A percentile compares a stretch with the other conserved stretches of the same genome.
Conservation (phyloP, 2,888 invertebrate genomes). For the Drosophila niveifrons region DNA sequence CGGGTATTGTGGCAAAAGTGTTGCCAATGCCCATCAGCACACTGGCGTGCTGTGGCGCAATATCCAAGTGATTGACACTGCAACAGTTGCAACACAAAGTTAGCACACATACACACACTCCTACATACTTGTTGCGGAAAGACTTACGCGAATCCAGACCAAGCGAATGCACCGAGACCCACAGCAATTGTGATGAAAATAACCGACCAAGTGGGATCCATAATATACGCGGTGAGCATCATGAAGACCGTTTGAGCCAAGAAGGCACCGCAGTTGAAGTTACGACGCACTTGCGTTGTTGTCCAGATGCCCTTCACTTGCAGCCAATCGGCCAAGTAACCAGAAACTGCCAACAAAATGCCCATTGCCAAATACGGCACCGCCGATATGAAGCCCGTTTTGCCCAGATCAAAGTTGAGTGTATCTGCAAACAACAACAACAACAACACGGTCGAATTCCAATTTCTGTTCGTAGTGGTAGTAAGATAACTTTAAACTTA, state of each 20-base stretch:
- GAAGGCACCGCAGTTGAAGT: slow-evolving; percentile 92
- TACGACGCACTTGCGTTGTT: slow-evolving; percentile 91
- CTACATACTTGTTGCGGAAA: not conserved
- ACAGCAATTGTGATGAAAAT: slow-evolving; percentile 94
- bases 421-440: slow-evolving; percentile 87
- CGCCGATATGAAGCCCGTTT: slow-evolving; percentile 94
- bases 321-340: slow-evolving; percentile 93
- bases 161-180: slow-evolving; percentile 96
- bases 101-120: not conserved
- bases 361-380: slow-evolving; percentile 96
- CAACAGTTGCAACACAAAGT: slow-evolving; percentile 46
- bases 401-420: slow-evolving; percentile 89
- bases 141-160: slow-evolving; percentile 94
- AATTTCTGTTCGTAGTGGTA: not conserved
- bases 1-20: slow-evolving; percentile 95
- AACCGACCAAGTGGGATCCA: slow-evolving; percentile 89
- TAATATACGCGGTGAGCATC: slow-evolving; percentile 91
- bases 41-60: slow-evolving; percentile 96
- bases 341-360: slow-evolving; percentile 91
- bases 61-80: slow-evolving; percentile 94
- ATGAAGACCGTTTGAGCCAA: slow-evolving; percentile 93
- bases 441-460: not conserved
- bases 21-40: slow-evolving; percentile 96
- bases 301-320: slow-evolving; percentile 88
- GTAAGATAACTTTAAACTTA: slow-evolving; percentile 77